phyloP scores from a whole-genome alignment of 2,888 invertebrate species.

The Trissolcus brochymenae region DNA sequence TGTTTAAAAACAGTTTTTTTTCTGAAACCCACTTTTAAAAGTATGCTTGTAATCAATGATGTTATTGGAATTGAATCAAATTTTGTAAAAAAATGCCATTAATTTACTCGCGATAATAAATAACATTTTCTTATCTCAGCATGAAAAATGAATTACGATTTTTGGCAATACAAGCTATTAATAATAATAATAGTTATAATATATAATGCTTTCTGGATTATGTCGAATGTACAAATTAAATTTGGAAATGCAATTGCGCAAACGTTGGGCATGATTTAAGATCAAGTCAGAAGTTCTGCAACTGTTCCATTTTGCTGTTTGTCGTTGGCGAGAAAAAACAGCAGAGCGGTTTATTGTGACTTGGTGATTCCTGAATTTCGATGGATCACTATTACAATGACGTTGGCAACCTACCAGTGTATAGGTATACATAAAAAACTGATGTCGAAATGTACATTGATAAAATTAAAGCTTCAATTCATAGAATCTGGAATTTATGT shows the following conservation, averaged over 20 bases:
- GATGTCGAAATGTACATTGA: no score
- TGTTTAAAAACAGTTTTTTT: not conserved
- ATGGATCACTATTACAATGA: slow-evolving; percentile 30
- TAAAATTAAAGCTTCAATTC: no score
- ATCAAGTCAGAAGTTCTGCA: slow-evolving; percentile 22
- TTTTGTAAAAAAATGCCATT: not conserved
- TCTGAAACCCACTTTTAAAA: not conserved
- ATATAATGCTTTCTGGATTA: slow-evolving; percentile 27
- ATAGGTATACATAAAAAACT: no score
- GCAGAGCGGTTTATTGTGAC: slow-evolving; percentile 28
- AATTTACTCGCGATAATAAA: slow-evolving; percentile 10
- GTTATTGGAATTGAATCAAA: slow-evolving; percentile 1
- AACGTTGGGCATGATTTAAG: slow-evolving; percentile 24
- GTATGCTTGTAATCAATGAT: not conserved
- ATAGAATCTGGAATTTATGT: no score
- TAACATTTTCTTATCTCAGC: slow-evolving; percentile 1
- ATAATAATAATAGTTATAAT: slow-evolving; percentile 25
- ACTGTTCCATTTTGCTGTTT: slow-evolving; percentile 35
- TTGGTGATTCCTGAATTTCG: slow-evolving; percentile 22
- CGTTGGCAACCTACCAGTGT: slow-evolving; percentile 30
- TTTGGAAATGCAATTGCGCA: slow-evolving; percentile 33
- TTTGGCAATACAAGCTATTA: slow-evolving; percentile 23
- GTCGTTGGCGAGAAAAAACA: slow-evolving; percentile 32
- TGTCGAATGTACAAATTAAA: slow-evolving; percentile 38
- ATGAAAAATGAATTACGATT: slow-evolving; percentile 30